Base-by-base conservation (phyloP, 2,113 vertebrate species). In the Anser cygnoides region DNA sequence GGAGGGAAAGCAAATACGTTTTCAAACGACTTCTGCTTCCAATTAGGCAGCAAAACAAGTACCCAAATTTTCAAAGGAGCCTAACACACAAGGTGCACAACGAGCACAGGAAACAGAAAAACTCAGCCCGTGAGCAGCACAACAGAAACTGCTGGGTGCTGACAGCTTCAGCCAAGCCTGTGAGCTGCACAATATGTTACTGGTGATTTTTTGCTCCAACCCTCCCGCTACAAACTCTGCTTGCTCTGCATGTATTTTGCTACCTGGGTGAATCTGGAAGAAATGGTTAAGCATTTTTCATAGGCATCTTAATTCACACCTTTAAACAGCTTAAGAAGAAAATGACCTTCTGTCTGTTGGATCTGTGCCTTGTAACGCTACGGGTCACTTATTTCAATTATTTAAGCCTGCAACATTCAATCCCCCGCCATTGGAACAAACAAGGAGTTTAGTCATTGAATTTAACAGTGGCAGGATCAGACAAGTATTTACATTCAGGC, bases 31-130 rank as follows among this genome's bases (percentile, higher is more conserved):
- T 82, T 94, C 96, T 96, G 93, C 93, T 96, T 96, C 92, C 93
- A 96, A 95, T 96, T 96, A 96, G 79, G 89, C 92, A 81, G 88
- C 76, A 96, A 96, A 96, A 97, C 77, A 96, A 95, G 95, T 37
- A 94, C 66, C 80, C 39, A 82, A 17, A 87, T 92, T 95, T 97
- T 92, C 92, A 95, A 96, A 97, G 86, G 58, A 85, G 55, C 62
- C 55, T 75, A 91, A 37, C 41, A 26, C 70, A 95, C 73, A 90
- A 94, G 96, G 95, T 97, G 90, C 70, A 49, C 71, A 74, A 68
- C 5, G 71, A 93, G 61, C 78, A 61, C 67, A 62, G 74, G 78
- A 62, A 54, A 55, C 46, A 22, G 46, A 75, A 74, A 79, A 65
- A 20, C 70, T 75, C 77, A 92, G 88, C 57, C 54, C 65, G 23